These are phyloP conservation scores for Hestina assimilis DNA, from an alignment of 1,140 invertebrate genomes.

Conservation along the genomic window DNA sequence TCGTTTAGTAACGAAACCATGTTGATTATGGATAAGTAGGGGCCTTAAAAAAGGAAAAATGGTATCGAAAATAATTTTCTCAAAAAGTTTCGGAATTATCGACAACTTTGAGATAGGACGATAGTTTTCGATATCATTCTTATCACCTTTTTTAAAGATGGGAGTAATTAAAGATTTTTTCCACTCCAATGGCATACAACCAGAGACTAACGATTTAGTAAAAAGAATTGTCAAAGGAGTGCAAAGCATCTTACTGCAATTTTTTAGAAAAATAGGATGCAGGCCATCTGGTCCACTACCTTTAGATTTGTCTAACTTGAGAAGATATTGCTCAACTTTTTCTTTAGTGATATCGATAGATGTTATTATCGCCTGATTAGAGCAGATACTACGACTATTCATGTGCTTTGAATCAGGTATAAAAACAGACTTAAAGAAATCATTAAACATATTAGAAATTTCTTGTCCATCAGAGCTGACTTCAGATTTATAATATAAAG, in stretches of 20 bases:
- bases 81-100: no score
- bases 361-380: not conserved
- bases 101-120: no score
- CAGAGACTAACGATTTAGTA: no score
- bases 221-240: slow-evolving; percentile 2
- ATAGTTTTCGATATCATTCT: no score
- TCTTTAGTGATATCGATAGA: not conserved
- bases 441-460: not conserved
- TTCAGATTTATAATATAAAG: not conserved
- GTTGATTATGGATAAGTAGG: no score
- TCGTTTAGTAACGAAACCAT: slow-evolving; percentile 5
- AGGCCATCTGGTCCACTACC: not conserved
- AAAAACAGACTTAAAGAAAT: slow-evolving; percentile 1
- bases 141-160: no score
- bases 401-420: not conserved
- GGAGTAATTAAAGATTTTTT: no score
- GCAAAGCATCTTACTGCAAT: slow-evolving; percentile 1
- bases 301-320: not conserved
- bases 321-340: not conserved
- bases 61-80: no score
- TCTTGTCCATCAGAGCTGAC: not conserved
- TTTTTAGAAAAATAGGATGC: slow-evolving; percentile 4
- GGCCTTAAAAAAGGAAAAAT: not conserved
- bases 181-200: no score
- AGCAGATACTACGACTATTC: not conserved